Base-by-base conservation (phyloP, 1,140 invertebrate genomes). In the Meloidogyne chitwoodi region DNA sequence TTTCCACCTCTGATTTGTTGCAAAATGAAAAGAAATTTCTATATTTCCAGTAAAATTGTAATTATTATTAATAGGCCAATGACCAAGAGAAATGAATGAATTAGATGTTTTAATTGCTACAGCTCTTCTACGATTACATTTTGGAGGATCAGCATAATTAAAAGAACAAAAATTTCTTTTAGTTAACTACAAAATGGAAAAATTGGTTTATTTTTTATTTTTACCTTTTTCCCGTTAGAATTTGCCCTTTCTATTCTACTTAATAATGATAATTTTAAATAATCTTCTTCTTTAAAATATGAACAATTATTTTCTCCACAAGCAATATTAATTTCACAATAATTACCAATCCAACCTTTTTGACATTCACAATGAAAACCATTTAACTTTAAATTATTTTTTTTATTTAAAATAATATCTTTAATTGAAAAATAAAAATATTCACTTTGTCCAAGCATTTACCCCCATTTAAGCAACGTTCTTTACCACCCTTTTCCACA, bases 101-200 rank as follows among this genome's bases (percentile, higher is more conserved):
- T 73, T 63, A 8, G 71, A 31, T 34, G 56, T 29, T 14, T 26
- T 31, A 24, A 73, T 41, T 16, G 56, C 71, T 26, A 73, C 24
- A 34, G 71, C 71, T 14, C 71, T 24, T 73, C 71, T 73, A 38
- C 64, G 38, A 61, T 61, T 73, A 22, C 71, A 73, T 27, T 73
- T 73, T 27, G 56, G 48, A 56, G 48, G 48, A 12, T 64, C 71
- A 6, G 48, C 56, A 38, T 34, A 73, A 63, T 61, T 64, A n/a
- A 73, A 73, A 26, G 71, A 24, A 34, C 71, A 73, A 27, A 67
- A 67, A 31, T 61, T 56, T 8, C 48, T n/a, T 6, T 56, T 56
- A 19, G 48, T 8, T 8, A 56, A n/a, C 48, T 56, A 19, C 2
- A 44, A 44, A 6, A 6, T 6, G n/a, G 12, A 19, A 48, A 48